Evolutionary conservation across 2,113 vertebrate species (phyloP).

Genomic region (Anguilla rostrata): DNA sequence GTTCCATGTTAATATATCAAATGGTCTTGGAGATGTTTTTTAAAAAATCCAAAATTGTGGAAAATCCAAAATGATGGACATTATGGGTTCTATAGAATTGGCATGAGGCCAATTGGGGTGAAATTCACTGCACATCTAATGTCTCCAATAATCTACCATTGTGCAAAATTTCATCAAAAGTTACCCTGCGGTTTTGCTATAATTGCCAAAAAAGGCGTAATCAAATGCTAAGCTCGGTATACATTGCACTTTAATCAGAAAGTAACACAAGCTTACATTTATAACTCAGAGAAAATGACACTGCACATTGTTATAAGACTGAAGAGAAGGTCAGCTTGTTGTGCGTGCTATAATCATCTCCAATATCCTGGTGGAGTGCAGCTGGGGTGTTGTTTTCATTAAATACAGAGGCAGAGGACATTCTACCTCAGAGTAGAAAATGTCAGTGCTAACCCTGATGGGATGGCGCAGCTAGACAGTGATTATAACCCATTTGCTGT

Average conservation of each 20-base stretch:
- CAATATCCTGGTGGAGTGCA: not conserved
- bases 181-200: no score
- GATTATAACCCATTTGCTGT: not conserved
- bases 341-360: not conserved
- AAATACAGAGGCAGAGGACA: not conserved
- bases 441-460: not conserved
- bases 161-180: no score
- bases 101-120: no score
- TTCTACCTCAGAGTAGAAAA: not conserved
- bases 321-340: not conserved
- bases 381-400: not conserved
- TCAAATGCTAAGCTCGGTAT: not conserved
- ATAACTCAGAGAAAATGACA: not conserved
- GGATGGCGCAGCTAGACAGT: not conserved
- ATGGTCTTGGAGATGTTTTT: no score
- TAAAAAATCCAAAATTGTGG: no score
- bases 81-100: no score
- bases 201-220: no score
- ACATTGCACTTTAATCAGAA: not conserved
- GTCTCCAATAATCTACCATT: no score
- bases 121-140: no score
- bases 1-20: no score
- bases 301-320: not conserved
- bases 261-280: not conserved
- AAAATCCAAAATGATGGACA: no score